phyloP scores from a whole-genome alignment of 2,888 invertebrate genomes.

The Heteromurus nitidus region DNA sequence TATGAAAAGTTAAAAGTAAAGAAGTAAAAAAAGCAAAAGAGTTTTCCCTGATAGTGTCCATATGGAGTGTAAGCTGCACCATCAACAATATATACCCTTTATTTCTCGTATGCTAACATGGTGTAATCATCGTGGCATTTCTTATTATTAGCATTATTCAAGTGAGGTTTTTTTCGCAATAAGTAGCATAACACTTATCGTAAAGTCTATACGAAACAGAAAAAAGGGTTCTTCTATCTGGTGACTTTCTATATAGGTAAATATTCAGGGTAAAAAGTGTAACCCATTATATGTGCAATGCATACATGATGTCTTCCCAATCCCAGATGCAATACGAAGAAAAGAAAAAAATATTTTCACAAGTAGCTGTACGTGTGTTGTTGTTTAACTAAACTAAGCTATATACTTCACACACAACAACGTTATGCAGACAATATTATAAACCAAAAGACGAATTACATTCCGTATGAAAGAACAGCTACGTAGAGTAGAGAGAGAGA shows the following conservation, averaged over 20 bases:
- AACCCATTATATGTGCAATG: conserved; percentile 20
- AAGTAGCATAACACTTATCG: too few relatives aligned
- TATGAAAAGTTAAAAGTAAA: conserved; percentile 34
- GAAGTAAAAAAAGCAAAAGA: conserved; percentile 1
- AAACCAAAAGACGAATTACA: conserved; percentile 31
- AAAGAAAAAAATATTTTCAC: too few relatives aligned
- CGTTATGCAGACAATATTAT: conserved; percentile 1
- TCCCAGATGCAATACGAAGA: conserved; percentile 39
- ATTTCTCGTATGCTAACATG: not conserved
- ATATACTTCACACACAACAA: not conserved
- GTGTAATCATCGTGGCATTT: not conserved
- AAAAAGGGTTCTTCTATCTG: not conserved
- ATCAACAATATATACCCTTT: not conserved
- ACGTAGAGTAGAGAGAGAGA: not conserved
- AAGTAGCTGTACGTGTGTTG: not conserved
- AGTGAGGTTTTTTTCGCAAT: not conserved
- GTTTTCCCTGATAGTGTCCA: too few relatives aligned
- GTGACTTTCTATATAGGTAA: not conserved
- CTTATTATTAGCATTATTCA: conserved; percentile 13
- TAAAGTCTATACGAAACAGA: not conserved
- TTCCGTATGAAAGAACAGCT: conserved; percentile 24
- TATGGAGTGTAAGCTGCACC: not conserved
- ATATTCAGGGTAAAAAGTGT: conserved; percentile 5
- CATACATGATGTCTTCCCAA: conserved; percentile 35
- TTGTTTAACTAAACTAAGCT: too few relatives aligned